phyloP scores from a whole-genome alignment of 2,797 vertebrate genomes.

The Otus scops region DNA sequence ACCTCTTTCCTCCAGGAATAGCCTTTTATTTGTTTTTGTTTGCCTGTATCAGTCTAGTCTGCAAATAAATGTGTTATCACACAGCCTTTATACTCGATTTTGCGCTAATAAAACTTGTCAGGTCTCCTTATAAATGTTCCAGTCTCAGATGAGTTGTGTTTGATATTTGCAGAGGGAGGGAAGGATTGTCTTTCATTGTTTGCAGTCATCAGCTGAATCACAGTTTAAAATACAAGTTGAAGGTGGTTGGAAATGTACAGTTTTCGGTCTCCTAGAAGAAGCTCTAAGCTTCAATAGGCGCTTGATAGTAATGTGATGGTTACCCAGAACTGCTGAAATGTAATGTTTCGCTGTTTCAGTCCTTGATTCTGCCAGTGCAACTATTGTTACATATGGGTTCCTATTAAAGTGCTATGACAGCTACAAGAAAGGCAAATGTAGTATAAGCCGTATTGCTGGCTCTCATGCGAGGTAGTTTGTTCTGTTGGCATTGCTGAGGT shows the following conservation, averaged over 20 bases:
- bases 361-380: not conserved
- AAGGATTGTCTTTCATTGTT: not conserved
- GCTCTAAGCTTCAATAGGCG: not conserved
- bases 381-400: rapidly evolving
- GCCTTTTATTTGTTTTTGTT: not conserved
- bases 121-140: not conserved
- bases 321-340: not conserved
- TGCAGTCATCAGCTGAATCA: not conserved
- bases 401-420: not conserved
- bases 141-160: not conserved
- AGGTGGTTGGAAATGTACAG: not conserved
- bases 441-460: not conserved
- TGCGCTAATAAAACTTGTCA: not conserved
- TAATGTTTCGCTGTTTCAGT: rapidly evolving
- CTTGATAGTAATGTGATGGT: not conserved
- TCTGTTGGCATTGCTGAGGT: not conserved
- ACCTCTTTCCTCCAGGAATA: not conserved
- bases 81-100: not conserved
- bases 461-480: rapidly evolving
- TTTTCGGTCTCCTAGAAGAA: not conserved
- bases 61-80: not conserved
- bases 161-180: not conserved
- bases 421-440: not conserved
- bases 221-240: not conserved
- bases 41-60: not conserved